phyloP scores from a whole-genome alignment of 2,888 invertebrate genomes.

The Microdon myrmicae region DNA sequence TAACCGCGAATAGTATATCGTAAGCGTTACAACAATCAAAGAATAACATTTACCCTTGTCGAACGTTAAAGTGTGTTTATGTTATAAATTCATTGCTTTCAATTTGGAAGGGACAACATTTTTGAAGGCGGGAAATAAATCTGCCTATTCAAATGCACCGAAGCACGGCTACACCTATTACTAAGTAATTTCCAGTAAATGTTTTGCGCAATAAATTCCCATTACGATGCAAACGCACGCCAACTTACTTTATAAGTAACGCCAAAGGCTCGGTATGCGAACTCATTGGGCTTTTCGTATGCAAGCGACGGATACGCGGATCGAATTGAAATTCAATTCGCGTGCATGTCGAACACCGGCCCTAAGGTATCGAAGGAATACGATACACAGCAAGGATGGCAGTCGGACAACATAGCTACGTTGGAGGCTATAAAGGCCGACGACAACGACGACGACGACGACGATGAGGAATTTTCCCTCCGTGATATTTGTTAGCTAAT shows the following conservation, averaged over 20 bases:
- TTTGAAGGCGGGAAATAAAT: no score
- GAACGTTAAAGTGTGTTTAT: no score
- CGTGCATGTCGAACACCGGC: constrained; percentile 51
- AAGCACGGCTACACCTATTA: constrained; percentile 38
- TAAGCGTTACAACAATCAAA: no score
- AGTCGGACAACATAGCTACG: constrained; percentile 4
- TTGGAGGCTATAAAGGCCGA: neutral
- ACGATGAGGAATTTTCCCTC: constrained; percentile 45
- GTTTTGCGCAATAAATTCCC: constrained; percentile 48
- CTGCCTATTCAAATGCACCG: no score
- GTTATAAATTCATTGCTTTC: no score
- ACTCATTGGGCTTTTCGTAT: constrained; percentile 27
- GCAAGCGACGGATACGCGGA: constrained; percentile 47
- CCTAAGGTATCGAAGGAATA: constrained; percentile 50
- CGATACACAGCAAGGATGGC: constrained; percentile 29
- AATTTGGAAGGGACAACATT: no score
- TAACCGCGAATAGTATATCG: no score
- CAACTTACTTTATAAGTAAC: constrained; percentile 43
- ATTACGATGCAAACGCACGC: constrained; percentile 50
- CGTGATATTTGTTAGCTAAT: constrained; percentile 48
- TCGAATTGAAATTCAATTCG: constrained; percentile 49
- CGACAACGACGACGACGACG: constrained; percentile 13
- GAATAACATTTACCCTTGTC: no score
- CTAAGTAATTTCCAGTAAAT: constrained; percentile 44
- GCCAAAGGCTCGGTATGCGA: constrained; percentile 27